Percentiles rank a stretch among this genome's conserved stretches.
Evolutionary conservation across 2,797 vertebrate species (phyloP).

Genomic region (Macroramphosus scolopax): DNA sequence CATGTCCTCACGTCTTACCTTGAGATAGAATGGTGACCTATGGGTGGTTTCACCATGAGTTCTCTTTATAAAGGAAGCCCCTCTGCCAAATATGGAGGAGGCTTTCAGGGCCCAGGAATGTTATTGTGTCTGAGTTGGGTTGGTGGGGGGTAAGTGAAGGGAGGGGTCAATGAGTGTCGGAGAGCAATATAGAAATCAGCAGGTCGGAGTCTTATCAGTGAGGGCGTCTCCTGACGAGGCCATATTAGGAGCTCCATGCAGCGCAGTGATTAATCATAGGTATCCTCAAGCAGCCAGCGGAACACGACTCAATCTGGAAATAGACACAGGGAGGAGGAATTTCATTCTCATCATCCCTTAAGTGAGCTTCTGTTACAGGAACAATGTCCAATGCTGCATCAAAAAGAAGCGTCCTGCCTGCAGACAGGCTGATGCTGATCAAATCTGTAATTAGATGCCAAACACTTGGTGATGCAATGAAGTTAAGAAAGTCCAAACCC

Average conservation of each 20-base stretch:
- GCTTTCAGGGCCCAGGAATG: slow-evolving; percentile 64
- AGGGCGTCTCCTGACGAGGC: slow-evolving; percentile 48
- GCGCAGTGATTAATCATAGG: slow-evolving; percentile 62
- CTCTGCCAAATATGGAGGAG: slow-evolving; percentile 75
- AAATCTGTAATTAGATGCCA: no score
- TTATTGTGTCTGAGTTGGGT: slow-evolving; percentile 66
- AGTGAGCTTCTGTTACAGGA: slow-evolving; percentile 31
- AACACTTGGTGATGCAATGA: no score
- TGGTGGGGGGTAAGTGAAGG: slow-evolving; percentile 46
- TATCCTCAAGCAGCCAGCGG: slow-evolving; percentile 59
- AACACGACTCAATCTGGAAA: slow-evolving; percentile 55
- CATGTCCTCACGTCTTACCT: slow-evolving; percentile 65
- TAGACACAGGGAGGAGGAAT: slow-evolving; percentile 52
- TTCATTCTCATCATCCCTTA: slow-evolving; percentile 41
- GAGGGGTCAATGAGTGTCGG: slow-evolving; percentile 61
- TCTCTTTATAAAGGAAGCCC: slow-evolving; percentile 76
- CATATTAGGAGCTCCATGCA: slow-evolving; percentile 68
- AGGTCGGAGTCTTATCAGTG: slow-evolving; percentile 62
- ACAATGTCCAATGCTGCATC: slow-evolving; percentile 21
- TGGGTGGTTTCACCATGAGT: slow-evolving; percentile 52
- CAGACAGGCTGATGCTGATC: neutral
- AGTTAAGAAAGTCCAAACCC: no score
- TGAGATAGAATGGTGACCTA: slow-evolving; percentile 70
- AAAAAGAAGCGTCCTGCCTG: slow-evolving; percentile 15
- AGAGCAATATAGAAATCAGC: slow-evolving; percentile 72